Conservation (phyloP, 1,140 invertebrate genomes). For the Caenorhabditis inopinata region DNA sequence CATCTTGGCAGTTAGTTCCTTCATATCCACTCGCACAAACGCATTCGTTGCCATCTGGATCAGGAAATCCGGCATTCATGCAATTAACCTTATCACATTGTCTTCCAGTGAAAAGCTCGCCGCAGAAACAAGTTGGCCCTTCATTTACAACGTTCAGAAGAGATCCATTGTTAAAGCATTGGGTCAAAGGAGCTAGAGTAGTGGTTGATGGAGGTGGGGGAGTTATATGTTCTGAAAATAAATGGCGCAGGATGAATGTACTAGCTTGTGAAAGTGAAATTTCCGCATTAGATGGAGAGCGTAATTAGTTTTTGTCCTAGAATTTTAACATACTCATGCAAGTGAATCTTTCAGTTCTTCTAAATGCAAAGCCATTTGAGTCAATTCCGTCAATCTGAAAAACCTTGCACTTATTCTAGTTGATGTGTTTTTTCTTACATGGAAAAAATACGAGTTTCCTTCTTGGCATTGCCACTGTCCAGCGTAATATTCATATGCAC, state of each 20-base stretch:
- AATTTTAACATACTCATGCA: constrained; percentile 47
- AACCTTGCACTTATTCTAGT: neutral
- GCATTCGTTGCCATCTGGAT: constrained; percentile 35
- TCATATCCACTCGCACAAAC: constrained; percentile 43
- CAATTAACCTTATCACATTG: constrained; percentile 48
- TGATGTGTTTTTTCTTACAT: constrained; percentile 27
- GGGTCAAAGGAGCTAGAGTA: constrained; percentile 27
- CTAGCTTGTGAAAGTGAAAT: neutral
- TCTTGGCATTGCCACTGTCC: constrained; percentile 47
- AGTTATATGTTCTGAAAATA: constrained; percentile 35
- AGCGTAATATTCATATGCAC: constrained; percentile 51
- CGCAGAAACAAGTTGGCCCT: constrained; percentile 48
- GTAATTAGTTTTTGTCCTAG: no score
- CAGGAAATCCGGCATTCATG: constrained; percentile 52
- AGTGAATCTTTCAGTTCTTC: constrained; percentile 43
- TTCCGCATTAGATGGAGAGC: no score
- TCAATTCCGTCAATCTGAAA: constrained; percentile 52
- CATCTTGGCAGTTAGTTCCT: constrained; percentile 50
- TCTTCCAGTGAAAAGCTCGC: constrained; percentile 45
- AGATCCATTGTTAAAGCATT: constrained; percentile 46
- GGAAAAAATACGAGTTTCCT: constrained; percentile 24
- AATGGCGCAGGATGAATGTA: neutral
- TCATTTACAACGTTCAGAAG: constrained; percentile 27
- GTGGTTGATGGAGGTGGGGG: constrained; percentile 39
- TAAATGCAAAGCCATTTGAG: constrained; percentile 40